Evolutionary conservation across 1,140 invertebrate species (phyloP).

Genomic region (Tyrophagus putrescentiae): DNA sequence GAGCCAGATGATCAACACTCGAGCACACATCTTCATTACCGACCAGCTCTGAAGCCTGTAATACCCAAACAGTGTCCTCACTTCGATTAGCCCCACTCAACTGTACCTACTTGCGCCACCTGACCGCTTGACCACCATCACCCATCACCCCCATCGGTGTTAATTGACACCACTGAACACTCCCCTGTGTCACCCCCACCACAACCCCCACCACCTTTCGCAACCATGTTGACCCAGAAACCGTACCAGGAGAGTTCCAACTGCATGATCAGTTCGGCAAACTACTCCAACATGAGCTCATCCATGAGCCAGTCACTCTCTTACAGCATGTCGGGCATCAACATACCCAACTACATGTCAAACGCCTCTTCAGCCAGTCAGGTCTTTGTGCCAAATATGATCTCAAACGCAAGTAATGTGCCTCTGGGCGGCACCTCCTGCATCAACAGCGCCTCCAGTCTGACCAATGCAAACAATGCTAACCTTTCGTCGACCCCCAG

Average conservation of each 20-base stretch:
- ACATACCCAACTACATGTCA: slow-evolving; percentile 16
- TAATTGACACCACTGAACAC: too few species aligned
- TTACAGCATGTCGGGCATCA: slow-evolving; percentile 17
- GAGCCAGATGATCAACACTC: too few species aligned
- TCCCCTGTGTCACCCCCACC: background rate
- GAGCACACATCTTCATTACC: slow-evolving; percentile 2
- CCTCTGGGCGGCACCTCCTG: background rate
- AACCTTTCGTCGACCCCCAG: background rate
- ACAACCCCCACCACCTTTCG: background rate
- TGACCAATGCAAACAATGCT: slow-evolving; percentile 2
- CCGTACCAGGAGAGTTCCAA: slow-evolving; percentile 15
- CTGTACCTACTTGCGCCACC: too few species aligned
- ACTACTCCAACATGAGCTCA: slow-evolving; percentile 16
- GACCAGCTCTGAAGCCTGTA: too few species aligned
- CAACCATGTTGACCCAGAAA: slow-evolving; percentile 10
- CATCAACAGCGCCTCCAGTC: background rate
- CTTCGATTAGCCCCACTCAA: too few species aligned
- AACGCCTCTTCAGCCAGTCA: background rate
- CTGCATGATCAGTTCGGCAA: slow-evolving; percentile 13
- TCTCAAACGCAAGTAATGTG: background rate
- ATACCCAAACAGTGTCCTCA: too few species aligned
- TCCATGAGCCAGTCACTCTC: slow-evolving; percentile 17
- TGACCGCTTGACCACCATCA: too few species aligned
- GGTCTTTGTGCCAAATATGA: slow-evolving; percentile 17
- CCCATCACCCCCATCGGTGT: too few species aligned